Base-by-base conservation (phyloP, 2,797 vertebrate species). In the Typhlichthys eigenmanni region DNA sequence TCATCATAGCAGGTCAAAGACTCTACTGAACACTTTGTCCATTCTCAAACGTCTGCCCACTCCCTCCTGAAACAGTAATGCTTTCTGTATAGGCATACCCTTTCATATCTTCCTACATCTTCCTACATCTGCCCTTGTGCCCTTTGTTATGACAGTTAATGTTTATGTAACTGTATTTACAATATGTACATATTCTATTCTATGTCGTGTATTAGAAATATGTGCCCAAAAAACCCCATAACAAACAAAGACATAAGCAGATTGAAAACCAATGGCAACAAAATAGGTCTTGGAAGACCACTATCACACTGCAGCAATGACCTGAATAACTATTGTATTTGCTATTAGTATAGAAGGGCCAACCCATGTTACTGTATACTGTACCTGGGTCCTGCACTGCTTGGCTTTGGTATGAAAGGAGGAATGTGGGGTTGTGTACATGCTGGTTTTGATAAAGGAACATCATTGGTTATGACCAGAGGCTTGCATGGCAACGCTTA, bases 1-100 rank as follows among this genome's bases (percentile, higher is more conserved):
- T 75, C 79, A 74, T 78, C 64, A 85, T 62, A 64, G 65, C 74
- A 58, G 66, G 85, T 81, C 79, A 83, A 71, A 70, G 3, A 65
- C 62, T 59, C 71, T 58, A 75, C 75, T 55, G 79, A 83, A 80
- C 67, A 75, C 64, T 82, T 77, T 74, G 47, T 53, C 68, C 49
- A 57, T 64, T 77, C 53, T 58, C 32, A n/a, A 19, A 67, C 19
- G 12, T n/a, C 54, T 11, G 9, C 46, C 62, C 38, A 1, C 29
- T 52, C 12, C 14, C 60, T 66, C 64, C 64, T 72, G 67, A 52
- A 47, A 10, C 38, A 13, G 46, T 1, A 11, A 50, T 1, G 11
- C 1, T 58, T 57, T 56, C 8, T 65, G 47, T 63, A 63, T 29
- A 29, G 4, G 4, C 24, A 29, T 55, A 43, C 34, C 5, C 45